These are phyloP conservation scores for Ophion slaviceki DNA, from an alignment of 2,888 invertebrate species.

Conservation along the genomic window DNA sequence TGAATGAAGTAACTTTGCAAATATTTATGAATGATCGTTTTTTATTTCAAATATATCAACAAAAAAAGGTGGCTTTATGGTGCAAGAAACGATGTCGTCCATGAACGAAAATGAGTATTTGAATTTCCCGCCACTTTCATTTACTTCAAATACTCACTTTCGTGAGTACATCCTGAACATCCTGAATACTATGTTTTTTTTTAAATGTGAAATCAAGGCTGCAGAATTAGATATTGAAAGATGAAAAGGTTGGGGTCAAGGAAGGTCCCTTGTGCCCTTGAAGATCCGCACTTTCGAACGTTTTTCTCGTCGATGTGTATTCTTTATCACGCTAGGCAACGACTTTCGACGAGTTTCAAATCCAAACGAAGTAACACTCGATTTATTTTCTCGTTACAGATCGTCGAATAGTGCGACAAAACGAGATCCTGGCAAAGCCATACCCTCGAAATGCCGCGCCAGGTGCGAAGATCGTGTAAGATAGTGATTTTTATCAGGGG, in stretches of 20 bases:
- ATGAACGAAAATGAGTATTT: no score
- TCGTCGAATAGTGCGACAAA: background rate
- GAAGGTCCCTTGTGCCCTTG: no score
- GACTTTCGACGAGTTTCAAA: background rate
- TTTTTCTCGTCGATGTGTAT: background rate
- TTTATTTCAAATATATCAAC: no score
- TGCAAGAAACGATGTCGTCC: no score
- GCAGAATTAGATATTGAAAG: background rate
- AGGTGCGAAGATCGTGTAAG: constrained; percentile 54
- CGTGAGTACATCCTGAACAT: no score
- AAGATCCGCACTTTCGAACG: no score
- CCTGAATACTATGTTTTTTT: no score
- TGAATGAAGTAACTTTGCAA: no score
- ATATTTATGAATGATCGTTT: no score
- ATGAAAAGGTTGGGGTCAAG: background rate
- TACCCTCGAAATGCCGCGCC: constrained; percentile 31
- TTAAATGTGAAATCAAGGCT: background rate
- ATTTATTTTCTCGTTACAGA: constrained; percentile 6
- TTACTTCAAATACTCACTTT: no score
- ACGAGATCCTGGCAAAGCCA: constrained; percentile 33
- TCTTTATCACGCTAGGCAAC: background rate
- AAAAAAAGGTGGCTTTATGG: no score
- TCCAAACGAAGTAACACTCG: background rate
- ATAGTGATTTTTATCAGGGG: constrained; percentile 61
- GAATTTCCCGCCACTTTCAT: no score